Evolutionary conservation across 2,113 vertebrate genomes (phyloP).

Genomic region (Urocolius indicus): DNA sequence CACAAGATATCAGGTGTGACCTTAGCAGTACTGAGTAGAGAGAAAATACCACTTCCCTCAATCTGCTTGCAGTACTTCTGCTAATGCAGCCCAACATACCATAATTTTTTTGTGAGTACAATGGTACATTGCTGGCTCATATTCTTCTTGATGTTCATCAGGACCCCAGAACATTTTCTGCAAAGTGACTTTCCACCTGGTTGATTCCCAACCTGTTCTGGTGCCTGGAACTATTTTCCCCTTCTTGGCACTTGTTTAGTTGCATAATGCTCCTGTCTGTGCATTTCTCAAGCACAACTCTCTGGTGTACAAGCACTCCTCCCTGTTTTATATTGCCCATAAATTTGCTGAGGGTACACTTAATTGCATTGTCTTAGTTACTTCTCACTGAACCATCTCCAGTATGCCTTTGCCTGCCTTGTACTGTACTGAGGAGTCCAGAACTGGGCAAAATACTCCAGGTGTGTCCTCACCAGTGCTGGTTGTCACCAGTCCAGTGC

Average conservation of each 20-base stretch:
- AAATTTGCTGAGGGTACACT: neutral
- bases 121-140: neutral
- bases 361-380: neutral
- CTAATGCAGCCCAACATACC: too few species aligned
- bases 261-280: neutral
- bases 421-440: neutral
- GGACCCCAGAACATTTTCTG: neutral
- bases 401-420: neutral
- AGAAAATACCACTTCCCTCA: too few species aligned
- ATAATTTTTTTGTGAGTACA: neutral
- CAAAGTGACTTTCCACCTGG: neutral
- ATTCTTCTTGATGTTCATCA: neutral
- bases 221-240: neutral
- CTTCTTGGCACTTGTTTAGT: neutral
- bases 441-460: neutral
- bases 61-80: too few species aligned
- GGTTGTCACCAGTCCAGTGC: too few species aligned
- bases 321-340: neutral
- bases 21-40: neutral
- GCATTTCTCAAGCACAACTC: neutral
- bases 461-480: neutral
- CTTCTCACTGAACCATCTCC: neutral
- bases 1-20: neutral
- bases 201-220: neutral
- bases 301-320: neutral